Conservation (phyloP, 2,888 invertebrate genomes). For the Pristionchus maxplancki region DNA sequence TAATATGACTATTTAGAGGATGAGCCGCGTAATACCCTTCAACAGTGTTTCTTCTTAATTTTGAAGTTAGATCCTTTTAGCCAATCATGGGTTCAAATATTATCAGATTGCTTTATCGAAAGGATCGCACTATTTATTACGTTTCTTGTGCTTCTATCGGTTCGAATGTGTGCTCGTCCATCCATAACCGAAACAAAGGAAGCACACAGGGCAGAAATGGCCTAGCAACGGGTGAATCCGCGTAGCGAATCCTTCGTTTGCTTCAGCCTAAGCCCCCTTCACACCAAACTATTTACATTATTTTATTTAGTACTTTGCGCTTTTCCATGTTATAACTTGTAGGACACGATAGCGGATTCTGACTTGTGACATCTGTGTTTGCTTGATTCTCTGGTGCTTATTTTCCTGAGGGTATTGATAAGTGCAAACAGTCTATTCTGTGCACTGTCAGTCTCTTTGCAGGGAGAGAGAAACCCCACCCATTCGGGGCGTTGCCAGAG, state of each 20-base stretch:
- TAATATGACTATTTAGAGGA: no score
- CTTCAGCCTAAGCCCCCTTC: not conserved
- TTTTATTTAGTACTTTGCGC: no score
- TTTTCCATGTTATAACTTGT: not conserved
- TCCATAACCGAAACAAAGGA: not conserved
- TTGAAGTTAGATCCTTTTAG: no score
- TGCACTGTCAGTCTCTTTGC: not conserved
- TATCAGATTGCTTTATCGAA: no score
- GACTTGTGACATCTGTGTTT: not conserved
- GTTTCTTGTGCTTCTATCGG: not conserved
- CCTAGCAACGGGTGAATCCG: not conserved
- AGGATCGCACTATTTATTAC: no score
- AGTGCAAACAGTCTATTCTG: not conserved
- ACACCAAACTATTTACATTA: no score
- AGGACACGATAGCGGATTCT: not conserved
- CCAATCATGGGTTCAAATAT: no score
- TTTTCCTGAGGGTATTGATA: not conserved
- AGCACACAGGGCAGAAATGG: not conserved
- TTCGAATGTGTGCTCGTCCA: not conserved
- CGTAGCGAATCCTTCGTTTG: not conserved
- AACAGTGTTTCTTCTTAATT: no score
- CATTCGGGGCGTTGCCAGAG: slow-evolving; percentile 1
- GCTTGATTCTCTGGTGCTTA: not conserved
- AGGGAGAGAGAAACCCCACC: not conserved
- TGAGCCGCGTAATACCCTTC: no score